Evolutionary conservation across 2,113 vertebrate genomes (phyloP).

Genomic region (Nasalis larvatus): DNA sequence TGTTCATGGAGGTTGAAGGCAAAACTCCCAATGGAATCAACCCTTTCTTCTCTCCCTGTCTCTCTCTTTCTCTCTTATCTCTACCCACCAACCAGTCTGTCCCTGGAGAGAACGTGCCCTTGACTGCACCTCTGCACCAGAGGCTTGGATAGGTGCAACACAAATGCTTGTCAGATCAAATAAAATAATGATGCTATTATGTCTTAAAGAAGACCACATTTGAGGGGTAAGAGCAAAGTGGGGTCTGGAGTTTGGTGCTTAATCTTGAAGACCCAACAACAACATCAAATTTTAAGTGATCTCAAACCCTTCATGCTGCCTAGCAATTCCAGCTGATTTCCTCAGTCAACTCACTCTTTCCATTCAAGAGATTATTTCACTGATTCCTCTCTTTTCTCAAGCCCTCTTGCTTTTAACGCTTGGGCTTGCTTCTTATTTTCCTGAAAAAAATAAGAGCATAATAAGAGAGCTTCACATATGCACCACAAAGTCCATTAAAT

Average conservation of each 20-base stretch:
- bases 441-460: neutral
- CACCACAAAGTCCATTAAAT: neutral
- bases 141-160: neutral
- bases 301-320: neutral
- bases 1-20: neutral
- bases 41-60: neutral
- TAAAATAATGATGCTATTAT: neutral
- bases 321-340: neutral
- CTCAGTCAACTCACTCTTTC: neutral
- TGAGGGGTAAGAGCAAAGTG: neutral
- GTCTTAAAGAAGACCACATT: neutral
- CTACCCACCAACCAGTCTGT: neutral
- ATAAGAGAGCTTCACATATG: neutral
- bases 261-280: neutral
- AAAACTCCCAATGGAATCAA: neutral
- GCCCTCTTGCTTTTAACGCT: neutral
- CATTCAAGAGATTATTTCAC: neutral
- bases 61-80: neutral
- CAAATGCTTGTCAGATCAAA: neutral
- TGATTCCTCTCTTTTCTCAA: neutral
- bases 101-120: neutral
- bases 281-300: neutral
- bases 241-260: neutral
- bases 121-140: neutral
- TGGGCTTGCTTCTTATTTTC: neutral